phyloP scores from a whole-genome alignment of 2,888 invertebrate species.

The Tridacna crocea region DNA sequence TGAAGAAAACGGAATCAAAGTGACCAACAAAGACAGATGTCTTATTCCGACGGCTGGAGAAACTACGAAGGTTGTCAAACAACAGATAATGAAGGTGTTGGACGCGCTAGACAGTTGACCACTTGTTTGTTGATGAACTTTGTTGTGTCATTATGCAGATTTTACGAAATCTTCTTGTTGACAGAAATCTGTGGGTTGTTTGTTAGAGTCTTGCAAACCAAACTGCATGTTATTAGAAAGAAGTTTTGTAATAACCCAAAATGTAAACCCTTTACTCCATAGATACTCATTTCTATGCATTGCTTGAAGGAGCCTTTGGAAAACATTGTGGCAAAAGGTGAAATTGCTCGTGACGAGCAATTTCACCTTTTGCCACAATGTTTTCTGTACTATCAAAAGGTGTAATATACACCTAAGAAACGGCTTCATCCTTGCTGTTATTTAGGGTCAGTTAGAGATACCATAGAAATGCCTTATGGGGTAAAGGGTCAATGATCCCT shows the following conservation, averaged over 20 bases:
- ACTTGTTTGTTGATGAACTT: background rate
- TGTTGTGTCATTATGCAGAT: background rate
- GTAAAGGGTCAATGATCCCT: too few species aligned
- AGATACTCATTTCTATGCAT: too few species aligned
- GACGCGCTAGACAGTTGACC: slow-evolving; percentile 79
- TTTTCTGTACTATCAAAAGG: too few species aligned
- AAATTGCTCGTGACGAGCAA: too few species aligned
- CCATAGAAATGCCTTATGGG: too few species aligned
- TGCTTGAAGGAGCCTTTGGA: too few species aligned
- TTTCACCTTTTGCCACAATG: too few species aligned
- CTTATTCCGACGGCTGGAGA: slow-evolving; percentile 95
- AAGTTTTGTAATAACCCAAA: background rate
- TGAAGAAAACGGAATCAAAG: slow-evolving; percentile 86
- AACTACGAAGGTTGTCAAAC: slow-evolving; percentile 95
- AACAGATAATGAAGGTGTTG: slow-evolving; percentile 90
- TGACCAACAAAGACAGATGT: slow-evolving; percentile 95
- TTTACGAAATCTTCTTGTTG: background rate
- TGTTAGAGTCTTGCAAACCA: background rate
- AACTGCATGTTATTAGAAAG: background rate
- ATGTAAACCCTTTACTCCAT: too few species aligned
- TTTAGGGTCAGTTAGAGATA: too few species aligned
- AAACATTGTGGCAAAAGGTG: too few species aligned
- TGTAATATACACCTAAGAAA: too few species aligned
- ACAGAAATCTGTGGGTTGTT: background rate
- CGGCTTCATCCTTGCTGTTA: too few species aligned